phyloP scores from a whole-genome alignment of 1,140 invertebrate genomes.

The Brachionus sp. region DNA sequence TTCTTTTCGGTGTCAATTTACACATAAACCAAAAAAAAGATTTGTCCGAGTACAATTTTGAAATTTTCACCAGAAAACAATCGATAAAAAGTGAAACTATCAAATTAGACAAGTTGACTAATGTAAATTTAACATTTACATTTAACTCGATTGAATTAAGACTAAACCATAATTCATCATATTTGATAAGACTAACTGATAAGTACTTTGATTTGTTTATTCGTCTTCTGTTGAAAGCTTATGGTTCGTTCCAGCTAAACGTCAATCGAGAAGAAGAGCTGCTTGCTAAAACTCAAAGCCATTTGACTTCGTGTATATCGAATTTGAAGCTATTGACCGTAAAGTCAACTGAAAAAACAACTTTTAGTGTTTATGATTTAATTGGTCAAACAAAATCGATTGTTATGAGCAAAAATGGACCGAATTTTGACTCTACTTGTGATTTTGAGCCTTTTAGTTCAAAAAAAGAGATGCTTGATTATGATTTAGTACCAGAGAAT shows the following conservation, averaged over 20 bases:
- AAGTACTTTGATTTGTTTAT: conserved; percentile 15
- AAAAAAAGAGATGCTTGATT: not conserved
- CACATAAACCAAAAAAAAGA: not conserved
- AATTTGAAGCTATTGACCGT: not conserved
- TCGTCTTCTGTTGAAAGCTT: not conserved
- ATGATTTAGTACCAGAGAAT: not conserved
- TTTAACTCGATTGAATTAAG: conserved; percentile 16
- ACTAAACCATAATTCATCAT: not conserved
- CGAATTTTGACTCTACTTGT: not conserved
- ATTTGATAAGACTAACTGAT: conserved; percentile 8
- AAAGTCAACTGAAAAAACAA: not conserved
- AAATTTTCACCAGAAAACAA: conserved; percentile 11
- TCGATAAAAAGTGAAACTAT: not conserved
- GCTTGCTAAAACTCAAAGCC: not conserved
- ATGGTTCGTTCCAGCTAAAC: conserved; percentile 2
- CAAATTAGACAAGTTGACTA: not conserved
- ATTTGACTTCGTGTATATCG: not conserved
- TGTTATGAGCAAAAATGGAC: not conserved
- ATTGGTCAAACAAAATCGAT: not conserved
- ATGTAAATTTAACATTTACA: conserved; percentile 19
- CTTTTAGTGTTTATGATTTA: not conserved
- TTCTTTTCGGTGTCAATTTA: conserved; percentile 3
- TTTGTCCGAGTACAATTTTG: not conserved
- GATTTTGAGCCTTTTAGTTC: not conserved
- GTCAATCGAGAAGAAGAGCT: not conserved